Evolutionary conservation across 64 coral and sea anemone species (phyloP).

Genomic region (Cladopsammia gracilis): DNA sequence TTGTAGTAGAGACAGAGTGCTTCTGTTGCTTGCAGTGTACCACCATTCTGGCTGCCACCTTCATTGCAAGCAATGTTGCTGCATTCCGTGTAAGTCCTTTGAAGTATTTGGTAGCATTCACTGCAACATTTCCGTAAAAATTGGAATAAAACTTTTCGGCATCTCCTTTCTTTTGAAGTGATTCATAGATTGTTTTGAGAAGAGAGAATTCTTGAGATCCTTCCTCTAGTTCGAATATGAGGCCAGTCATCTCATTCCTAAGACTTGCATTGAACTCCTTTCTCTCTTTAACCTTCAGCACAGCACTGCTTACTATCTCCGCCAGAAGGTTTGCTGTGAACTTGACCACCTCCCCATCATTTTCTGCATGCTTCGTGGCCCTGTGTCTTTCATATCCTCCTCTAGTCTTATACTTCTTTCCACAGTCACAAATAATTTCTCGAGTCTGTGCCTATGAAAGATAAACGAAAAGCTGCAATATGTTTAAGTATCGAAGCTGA

Average conservation of each 20-base stretch:
- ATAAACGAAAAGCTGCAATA: constrained; percentile 6
- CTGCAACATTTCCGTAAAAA: no score
- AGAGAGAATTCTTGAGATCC: constrained; percentile 51
- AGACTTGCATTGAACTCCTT: constrained; percentile 24
- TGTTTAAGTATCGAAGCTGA: no score
- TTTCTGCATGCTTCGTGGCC: constrained; percentile 61
- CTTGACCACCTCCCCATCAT: constrained; percentile 5
- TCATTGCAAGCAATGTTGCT: no score
- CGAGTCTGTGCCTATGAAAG: constrained; percentile 39
- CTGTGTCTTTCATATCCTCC: constrained; percentile 51
- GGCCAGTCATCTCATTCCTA: constrained; percentile 43
- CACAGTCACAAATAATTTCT: constrained; percentile 68
- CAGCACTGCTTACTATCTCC: constrained; percentile 21
- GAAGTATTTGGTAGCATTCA: no score
- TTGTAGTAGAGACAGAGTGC: no score
- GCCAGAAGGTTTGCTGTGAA: constrained; percentile 33
- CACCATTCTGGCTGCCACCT: no score
- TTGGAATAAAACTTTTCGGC: no score
- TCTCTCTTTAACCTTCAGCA: constrained; percentile 7
- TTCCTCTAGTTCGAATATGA: constrained; percentile 39
- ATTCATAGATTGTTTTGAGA: constrained; percentile 57
- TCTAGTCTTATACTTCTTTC: constrained; percentile 58
- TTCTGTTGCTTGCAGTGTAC: no score
- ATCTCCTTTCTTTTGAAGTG: no score
- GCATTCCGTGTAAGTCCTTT: no score